Evolutionary conservation across 2,888 invertebrate genomes (phyloP).

Genomic region (Hesperia comma): DNA sequence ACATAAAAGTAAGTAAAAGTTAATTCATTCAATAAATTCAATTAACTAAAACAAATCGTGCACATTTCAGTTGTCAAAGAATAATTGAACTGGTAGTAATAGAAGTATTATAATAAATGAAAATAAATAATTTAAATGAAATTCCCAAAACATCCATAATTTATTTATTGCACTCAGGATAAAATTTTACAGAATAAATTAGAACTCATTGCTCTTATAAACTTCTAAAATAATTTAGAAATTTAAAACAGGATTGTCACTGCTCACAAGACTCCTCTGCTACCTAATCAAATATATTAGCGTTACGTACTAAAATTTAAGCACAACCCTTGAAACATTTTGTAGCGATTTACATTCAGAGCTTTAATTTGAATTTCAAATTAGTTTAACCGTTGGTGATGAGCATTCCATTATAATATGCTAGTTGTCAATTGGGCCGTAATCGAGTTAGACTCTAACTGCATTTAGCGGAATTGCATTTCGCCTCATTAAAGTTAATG

Average conservation of each 20-base stretch:
- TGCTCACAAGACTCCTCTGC: not conserved
- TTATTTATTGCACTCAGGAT: too few relatives aligned
- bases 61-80: too few relatives aligned
- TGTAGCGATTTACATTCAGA: conserved; percentile 30
- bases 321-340: conserved; percentile 30
- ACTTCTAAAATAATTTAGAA: not conserved
- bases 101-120: too few relatives aligned
- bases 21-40: too few relatives aligned
- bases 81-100: too few relatives aligned
- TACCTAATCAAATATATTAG: conserved; percentile 17
- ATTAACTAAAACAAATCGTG: too few relatives aligned
- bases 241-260: not conserved
- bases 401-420: conserved; percentile 35
- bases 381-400: conserved; percentile 35
- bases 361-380: conserved; percentile 36
- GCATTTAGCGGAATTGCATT: conserved; percentile 31
- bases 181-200: too few relatives aligned
- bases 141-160: too few relatives aligned
- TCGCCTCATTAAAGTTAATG: conserved; percentile 17
- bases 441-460: conserved; percentile 33
- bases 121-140: too few relatives aligned
- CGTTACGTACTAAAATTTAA: conserved; percentile 24
- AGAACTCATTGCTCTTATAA: not conserved
- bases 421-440: conserved; percentile 34
- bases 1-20: too few relatives aligned